Evolutionary conservation across 2,797 vertebrate species (phyloP), one percentile per base, ranked within the genome.

Genomic region (Leuciscus waleckii): DNA sequence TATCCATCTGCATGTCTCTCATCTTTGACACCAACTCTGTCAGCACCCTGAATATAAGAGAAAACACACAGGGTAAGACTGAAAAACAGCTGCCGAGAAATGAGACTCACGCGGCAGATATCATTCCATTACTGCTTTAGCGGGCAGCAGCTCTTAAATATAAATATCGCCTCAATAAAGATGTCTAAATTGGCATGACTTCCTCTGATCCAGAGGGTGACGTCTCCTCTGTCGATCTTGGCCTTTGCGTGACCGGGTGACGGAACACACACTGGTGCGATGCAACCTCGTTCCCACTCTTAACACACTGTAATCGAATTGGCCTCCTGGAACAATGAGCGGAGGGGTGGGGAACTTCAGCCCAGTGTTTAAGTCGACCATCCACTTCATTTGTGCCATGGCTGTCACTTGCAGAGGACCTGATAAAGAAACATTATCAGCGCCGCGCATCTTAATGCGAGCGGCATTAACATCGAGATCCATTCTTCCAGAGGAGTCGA

Each of bases 1-100:
- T 99, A 93, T 99, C 98, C 98, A 99, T 99, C 95, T 98, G 97
- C 98, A 99, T 99, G 94, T 99, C 98, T 89, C 98, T 93, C 98
- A 99, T 99, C 95, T 99, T 99, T 43, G 98, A 99, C 93, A 99
- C 98, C 56, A 99, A 95, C 70, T 99, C 98, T 56, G 98, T 99
- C 91, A 99, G 95, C 91, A 99, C 98, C 93, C 98, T 99, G 93
- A 23, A 63, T 46, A 32, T 29, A 54, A 74, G 56, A 69, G 19
- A 77, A 74, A 69, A 68, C 77, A 61, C 17, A 79, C 19, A 4
- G 26, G 6, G 49, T 17, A 43, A 71, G 10, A 58, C 35, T 56
- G 19, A 56, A 56, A 29, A 84, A 70, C 65, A 61, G 51, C 46
- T 37, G n/a, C 16, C 0, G 23, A 49, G 23, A 58, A 78, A 83